Conservation (phyloP, 2,113 vertebrate species). For the Aix galericulata region DNA sequence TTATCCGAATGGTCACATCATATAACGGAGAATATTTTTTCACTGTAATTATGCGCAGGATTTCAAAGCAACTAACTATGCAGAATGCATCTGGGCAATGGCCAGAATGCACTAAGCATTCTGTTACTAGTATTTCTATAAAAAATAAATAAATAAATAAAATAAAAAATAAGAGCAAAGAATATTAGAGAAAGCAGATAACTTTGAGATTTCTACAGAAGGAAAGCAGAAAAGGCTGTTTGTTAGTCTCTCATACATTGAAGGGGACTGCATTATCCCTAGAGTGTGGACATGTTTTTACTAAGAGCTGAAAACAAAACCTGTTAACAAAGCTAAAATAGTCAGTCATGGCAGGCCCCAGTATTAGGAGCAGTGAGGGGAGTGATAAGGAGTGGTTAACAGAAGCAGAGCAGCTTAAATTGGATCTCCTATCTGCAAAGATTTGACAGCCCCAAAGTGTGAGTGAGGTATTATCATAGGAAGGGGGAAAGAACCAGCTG, state of each 20-base stretch:
- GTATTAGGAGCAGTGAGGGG: neutral
- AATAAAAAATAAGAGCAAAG: neutral
- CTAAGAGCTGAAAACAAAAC: neutral
- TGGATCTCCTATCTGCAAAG: neutral
- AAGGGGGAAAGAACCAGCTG: neutral
- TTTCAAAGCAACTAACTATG: neutral
- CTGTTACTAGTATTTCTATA: neutral
- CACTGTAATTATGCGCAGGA: neutral
- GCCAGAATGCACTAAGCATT: neutral
- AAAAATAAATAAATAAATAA: neutral
- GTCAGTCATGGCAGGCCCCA: neutral
- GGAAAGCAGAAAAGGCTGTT: neutral
- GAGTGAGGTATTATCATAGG: neutral
- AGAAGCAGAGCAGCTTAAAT: neutral
- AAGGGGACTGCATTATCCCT: neutral
- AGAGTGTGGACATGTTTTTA: neutral
- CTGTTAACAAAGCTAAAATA: neutral
- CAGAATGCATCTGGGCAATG: neutral
- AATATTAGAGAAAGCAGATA: neutral
- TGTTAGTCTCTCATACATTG: rapidly evolving
- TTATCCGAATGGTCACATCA: neutral
- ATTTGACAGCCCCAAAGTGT: neutral
- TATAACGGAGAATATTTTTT: neutral
- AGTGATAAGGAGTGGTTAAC: neutral
- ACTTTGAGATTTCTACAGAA: neutral